These are phyloP conservation scores for Erpornis zantholeuca DNA, from an alignment of 2,113 vertebrate genomes.

Conservation along the genomic window DNA sequence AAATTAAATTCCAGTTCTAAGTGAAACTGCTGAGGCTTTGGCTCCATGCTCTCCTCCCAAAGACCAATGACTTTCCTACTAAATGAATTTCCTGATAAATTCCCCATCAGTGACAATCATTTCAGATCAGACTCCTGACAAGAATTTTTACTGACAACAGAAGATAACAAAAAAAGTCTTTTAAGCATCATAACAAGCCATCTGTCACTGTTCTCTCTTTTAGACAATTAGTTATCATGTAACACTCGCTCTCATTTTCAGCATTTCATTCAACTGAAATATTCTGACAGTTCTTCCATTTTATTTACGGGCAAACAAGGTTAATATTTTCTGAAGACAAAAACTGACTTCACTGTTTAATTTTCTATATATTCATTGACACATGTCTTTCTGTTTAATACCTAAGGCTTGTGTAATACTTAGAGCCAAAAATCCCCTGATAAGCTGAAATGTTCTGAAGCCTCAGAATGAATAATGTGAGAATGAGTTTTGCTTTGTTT, in stretches of 20 bases:
- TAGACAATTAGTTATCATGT: not conserved
- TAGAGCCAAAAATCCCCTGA: not conserved
- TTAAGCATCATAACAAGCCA: not conserved
- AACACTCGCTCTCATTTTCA: not conserved
- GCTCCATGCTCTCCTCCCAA: not conserved
- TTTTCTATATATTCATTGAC: not conserved
- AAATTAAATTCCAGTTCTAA: not conserved
- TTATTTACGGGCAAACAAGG: not conserved
- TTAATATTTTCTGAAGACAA: conserved; percentile 2
- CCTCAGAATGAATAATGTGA: not conserved
- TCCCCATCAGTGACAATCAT: not conserved
- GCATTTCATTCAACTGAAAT: not conserved
- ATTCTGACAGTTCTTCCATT: not conserved
- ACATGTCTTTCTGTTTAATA: not conserved
- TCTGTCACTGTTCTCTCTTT: not conserved
- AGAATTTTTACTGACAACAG: not conserved
- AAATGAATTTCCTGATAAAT: not conserved
- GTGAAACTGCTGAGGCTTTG: not conserved
- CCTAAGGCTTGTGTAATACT: not conserved
- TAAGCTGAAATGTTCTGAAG: not conserved
- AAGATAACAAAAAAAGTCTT: not conserved
- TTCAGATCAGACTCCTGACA: not conserved
- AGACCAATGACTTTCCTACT: not conserved
- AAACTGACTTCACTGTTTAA: not conserved
- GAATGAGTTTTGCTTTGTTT: not conserved